These are phyloP conservation scores for Melanotaenia maccullochi DNA, from an alignment of 2,797 vertebrate species.

Conservation along the genomic window DNA sequence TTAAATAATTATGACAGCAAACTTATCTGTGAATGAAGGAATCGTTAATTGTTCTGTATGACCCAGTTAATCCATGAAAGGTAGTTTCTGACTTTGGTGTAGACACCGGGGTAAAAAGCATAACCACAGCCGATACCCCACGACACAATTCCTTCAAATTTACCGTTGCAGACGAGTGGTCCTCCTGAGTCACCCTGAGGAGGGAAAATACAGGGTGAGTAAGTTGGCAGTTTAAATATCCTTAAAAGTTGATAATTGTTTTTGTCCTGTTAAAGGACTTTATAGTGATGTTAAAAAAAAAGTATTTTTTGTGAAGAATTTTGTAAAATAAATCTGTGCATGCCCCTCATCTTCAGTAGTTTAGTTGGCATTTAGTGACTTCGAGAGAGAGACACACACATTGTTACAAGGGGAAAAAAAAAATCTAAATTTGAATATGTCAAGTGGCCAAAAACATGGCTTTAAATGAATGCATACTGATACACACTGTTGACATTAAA, in stretches of 20 bases:
- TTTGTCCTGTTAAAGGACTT: neutral
- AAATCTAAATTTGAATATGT: too few relatives aligned
- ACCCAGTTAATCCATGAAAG: conserved; percentile 76
- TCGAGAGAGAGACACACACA: too few relatives aligned
- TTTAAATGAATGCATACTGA: neutral
- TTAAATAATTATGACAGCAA: conserved; percentile 10
- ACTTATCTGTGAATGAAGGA: neutral
- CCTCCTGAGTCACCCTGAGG: conserved; percentile 86
- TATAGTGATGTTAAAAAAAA: neutral
- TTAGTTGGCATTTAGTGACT: too few relatives aligned
- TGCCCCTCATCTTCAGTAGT: too few relatives aligned
- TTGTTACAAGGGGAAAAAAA: too few relatives aligned
- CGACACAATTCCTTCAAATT: conserved; percentile 84
- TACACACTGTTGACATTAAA: neutral
- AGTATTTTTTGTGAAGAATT: neutral
- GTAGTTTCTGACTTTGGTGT: conserved; percentile 83
- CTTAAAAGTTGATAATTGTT: neutral
- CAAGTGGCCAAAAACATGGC: too few relatives aligned
- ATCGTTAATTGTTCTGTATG: conserved; percentile 46
- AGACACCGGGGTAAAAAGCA: conserved; percentile 82
- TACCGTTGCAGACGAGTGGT: conserved; percentile 80
- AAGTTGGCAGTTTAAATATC: neutral
- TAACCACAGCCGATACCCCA: conserved; percentile 85
- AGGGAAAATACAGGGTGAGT: neutral
- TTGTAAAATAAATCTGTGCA: too few relatives aligned